Percentiles rank a stretch among this genome's conserved stretches.
These are phyloP conservation scores for Rhopilema esculentum DNA, from an alignment of 30 jellyfish, hydroid and myxozoan genomes.

Conservation along the genomic window DNA sequence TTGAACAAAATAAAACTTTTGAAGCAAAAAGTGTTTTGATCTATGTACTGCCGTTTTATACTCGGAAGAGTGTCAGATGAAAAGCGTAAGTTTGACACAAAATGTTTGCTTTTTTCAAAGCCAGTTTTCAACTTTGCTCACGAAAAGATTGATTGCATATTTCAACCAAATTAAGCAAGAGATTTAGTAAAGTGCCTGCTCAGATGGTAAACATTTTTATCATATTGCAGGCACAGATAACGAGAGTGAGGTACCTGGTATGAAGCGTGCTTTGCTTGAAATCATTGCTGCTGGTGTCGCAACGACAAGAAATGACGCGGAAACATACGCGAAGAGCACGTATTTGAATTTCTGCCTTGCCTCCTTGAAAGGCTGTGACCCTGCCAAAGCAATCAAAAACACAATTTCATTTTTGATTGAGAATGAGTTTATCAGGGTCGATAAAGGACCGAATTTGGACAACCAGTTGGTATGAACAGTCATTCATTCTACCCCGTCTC, in stretches of 20 bases:
- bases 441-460: not conserved
- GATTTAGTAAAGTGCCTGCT: too few relatives aligned
- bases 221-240: conserved; percentile 29
- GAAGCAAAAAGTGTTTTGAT: too few relatives aligned
- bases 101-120: too few relatives aligned
- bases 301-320: conserved; percentile 72
- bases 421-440: conserved; percentile 79
- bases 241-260: conserved; percentile 49
- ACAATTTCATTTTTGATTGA: conserved; percentile 82
- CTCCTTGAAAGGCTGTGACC: conserved; percentile 38
- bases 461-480: not conserved
- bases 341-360: conserved; percentile 85
- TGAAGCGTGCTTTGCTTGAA: conserved; percentile 96
- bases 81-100: too few relatives aligned
- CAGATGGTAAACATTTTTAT: too few relatives aligned
- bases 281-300: conserved; percentile 95
- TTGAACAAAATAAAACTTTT: too few relatives aligned
- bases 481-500: not conserved
- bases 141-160: too few relatives aligned
- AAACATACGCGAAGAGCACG: conserved; percentile 85
- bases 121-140: too few relatives aligned
- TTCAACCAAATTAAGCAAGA: too few relatives aligned
- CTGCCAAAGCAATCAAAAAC: conserved; percentile 52
- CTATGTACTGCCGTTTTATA: too few relatives aligned
- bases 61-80: too few relatives aligned